These are phyloP conservation scores for Phyto melanocephala DNA, from an alignment of 2,888 invertebrate genomes.

Conservation along the genomic window DNA sequence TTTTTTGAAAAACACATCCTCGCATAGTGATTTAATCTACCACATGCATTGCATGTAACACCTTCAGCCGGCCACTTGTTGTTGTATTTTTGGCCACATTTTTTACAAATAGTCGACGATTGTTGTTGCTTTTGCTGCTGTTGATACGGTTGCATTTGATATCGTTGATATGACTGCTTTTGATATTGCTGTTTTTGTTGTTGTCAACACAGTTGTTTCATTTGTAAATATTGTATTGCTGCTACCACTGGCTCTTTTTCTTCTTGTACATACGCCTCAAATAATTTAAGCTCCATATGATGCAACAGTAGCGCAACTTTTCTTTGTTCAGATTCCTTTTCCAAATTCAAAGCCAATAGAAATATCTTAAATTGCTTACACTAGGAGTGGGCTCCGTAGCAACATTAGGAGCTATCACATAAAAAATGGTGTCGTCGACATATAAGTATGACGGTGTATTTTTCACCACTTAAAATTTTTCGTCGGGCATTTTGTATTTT, in stretches of 20 bases:
- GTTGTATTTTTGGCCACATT: slow-evolving; percentile 30
- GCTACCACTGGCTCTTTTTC: neutral
- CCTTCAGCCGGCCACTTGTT: slow-evolving; percentile 20
- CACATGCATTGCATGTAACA: slow-evolving; percentile 9
- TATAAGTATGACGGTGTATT: slow-evolving; percentile 3
- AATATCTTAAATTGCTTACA: slow-evolving; percentile 56
- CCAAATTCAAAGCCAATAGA: slow-evolving; percentile 51
- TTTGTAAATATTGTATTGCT: neutral
- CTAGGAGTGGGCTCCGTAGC: slow-evolving; percentile 49
- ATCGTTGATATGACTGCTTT: no score
- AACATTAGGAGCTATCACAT: slow-evolving; percentile 2
- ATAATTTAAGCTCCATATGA: slow-evolving; percentile 11
- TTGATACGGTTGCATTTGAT: neutral
- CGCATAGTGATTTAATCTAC: neutral
- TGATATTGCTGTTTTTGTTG: no score
- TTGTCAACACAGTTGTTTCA: neutral
- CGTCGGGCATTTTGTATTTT: slow-evolving; percentile 1
- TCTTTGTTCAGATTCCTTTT: neutral
- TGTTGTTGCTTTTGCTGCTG: neutral
- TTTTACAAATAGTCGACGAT: slow-evolving; percentile 26
- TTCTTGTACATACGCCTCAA: neutral
- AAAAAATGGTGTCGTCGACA: slow-evolving; percentile 15
- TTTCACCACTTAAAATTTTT: neutral
- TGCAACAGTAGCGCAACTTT: slow-evolving; percentile 42
- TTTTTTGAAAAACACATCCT: slow-evolving; percentile 1